A percentile compares a stretch with the other conserved stretches of the same genome.
phyloP scores from a whole-genome alignment of 2,888 invertebrate genomes.

The Eristalis intricaria region DNA sequence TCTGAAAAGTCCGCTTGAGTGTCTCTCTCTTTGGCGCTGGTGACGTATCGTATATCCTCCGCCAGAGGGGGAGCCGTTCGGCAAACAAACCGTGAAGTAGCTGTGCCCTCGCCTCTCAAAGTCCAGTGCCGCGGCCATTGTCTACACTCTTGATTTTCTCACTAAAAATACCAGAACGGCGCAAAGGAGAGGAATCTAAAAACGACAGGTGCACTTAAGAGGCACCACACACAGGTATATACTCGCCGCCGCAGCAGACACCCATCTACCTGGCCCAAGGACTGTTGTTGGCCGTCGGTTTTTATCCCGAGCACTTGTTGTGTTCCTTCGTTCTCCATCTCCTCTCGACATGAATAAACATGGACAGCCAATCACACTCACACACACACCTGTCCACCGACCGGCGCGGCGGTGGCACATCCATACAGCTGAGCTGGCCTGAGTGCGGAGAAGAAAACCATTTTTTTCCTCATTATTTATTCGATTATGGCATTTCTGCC shows the following conservation, averaged over 20 bases:
- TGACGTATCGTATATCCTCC: not conserved
- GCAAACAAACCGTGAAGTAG: conserved; percentile 26
- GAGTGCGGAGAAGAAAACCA: conserved; percentile 15
- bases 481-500: conserved; percentile 53
- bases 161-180: conserved; percentile 43
- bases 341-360: conserved; percentile 58
- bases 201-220: conserved; percentile 68
- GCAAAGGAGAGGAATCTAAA: conserved; percentile 56
- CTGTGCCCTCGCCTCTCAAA: not conserved
- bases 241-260: not conserved
- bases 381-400: not conserved
- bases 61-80: not conserved
- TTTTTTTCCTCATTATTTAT: conserved; percentile 54
- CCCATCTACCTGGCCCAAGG: conserved; percentile 42
- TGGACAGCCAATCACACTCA: conserved; percentile 8
- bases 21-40: no score
- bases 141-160: conserved; percentile 18
- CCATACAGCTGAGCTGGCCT: not conserved
- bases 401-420: not conserved
- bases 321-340: conserved; percentile 7
- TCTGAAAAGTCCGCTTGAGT: not conserved
- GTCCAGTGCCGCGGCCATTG: not conserved
- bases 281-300: conserved; percentile 31
- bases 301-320: conserved; percentile 53
- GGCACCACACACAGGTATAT: conserved; percentile 27